Evolutionary conservation across 1,140 invertebrate genomes (phyloP).

Genomic region (Littorina saxatilis): DNA sequence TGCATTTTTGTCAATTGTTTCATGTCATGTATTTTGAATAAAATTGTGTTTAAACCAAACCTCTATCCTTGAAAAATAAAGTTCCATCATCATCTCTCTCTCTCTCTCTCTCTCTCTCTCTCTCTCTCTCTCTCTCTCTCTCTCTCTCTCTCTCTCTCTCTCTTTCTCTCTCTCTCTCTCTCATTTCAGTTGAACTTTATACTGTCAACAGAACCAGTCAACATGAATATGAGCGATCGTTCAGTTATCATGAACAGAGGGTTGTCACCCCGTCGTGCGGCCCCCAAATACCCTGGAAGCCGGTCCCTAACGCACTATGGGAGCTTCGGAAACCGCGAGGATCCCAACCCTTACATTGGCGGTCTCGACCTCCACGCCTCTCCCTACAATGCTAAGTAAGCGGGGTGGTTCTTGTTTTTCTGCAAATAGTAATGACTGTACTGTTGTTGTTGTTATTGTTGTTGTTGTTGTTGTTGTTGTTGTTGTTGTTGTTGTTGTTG

Average conservation of each 20-base stretch:
- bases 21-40: too few species aligned
- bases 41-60: too few species aligned
- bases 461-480: too few species aligned
- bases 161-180: slow-evolving; percentile 22
- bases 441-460: too few species aligned
- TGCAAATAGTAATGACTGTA: too few species aligned
- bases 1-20: too few species aligned
- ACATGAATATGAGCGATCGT: neutral
- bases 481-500: too few species aligned
- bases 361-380: slow-evolving; percentile 34
- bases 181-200: neutral
- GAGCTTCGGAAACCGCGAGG: slow-evolving; percentile 23
- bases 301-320: slow-evolving; percentile 11
- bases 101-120: slow-evolving; percentile 17
- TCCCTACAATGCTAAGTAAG: slow-evolving; percentile 34
- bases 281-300: neutral
- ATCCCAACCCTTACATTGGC: slow-evolving; percentile 12
- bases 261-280: slow-evolving; percentile 20
- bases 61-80: too few species aligned
- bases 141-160: neutral
- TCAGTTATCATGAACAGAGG: slow-evolving; percentile 22
- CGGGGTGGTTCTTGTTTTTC: too few species aligned
- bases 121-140: neutral
- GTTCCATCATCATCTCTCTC: neutral
- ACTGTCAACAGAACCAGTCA: neutral